Percentiles rank a stretch among this genome's conserved stretches.
phyloP scores from a whole-genome alignment of 1,140 invertebrate genomes.

The Brachionus calyciflorus region DNA sequence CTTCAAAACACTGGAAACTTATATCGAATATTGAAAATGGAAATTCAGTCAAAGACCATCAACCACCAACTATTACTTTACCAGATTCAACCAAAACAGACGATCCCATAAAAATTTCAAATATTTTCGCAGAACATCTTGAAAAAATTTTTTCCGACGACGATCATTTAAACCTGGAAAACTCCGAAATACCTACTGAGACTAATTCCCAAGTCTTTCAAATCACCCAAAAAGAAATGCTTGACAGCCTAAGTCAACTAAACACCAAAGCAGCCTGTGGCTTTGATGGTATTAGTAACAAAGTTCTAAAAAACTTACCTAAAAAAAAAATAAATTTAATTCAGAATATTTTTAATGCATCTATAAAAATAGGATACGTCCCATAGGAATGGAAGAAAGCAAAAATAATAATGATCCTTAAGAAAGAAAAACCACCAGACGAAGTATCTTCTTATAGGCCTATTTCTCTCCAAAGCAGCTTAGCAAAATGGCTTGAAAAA shows the following conservation, averaged over 20 bases:
- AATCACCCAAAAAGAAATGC: constrained; percentile 31
- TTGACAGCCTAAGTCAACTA: neutral
- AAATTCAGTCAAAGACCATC: no score
- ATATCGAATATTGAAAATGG: neutral
- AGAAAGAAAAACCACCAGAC: constrained; percentile 45
- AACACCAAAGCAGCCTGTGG: neutral
- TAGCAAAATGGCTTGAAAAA: constrained; percentile 46
- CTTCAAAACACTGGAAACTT: constrained; percentile 6
- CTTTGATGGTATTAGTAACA: constrained; percentile 5
- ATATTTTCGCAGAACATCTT: neutral
- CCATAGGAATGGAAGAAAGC: constrained; percentile 47
- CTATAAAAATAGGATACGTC: neutral
- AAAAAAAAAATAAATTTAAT: neutral
- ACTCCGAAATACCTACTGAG: neutral
- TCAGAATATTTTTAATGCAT: neutral
- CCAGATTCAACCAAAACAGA: neutral
- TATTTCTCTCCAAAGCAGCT: constrained; percentile 38
- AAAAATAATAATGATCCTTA: constrained; percentile 43
- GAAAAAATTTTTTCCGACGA: neutral
- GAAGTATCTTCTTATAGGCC: constrained; percentile 45
- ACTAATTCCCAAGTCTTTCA: neutral
- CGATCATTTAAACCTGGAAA: neutral
- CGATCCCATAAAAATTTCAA: neutral
- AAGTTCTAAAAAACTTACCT: constrained; percentile 19
- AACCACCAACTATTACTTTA: neutral